These are phyloP conservation scores for Riptortus pedestris DNA, from an alignment of 1,140 invertebrate genomes.

Conservation along the genomic window DNA sequence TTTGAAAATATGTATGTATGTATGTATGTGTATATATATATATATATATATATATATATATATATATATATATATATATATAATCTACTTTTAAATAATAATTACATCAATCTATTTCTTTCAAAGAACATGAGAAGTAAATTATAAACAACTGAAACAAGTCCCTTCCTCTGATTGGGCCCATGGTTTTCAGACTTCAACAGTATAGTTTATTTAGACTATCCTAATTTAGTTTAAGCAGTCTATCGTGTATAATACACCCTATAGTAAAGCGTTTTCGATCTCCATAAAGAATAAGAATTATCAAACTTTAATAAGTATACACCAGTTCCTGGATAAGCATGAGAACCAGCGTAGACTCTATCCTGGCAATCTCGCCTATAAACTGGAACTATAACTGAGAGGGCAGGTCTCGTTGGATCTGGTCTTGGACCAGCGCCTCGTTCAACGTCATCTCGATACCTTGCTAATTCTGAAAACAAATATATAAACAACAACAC, in stretches of 20 bases:
- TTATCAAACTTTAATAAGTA: conserved; percentile 99
- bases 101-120: too few relatives aligned
- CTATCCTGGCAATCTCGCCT: conserved; percentile 92
- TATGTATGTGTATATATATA: too few relatives aligned
- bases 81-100: too few relatives aligned
- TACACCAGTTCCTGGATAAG: conserved; percentile 92
- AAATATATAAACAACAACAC: conserved; percentile 25
- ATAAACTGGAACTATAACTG: conserved; percentile 83
- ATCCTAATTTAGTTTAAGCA: too few relatives aligned
- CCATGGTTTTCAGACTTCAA: too few relatives aligned
- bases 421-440: neutral
- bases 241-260: conserved; percentile 83
- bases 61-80: too few relatives aligned
- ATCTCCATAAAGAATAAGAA: conserved; percentile 96
- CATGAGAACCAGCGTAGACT: conserved; percentile 93
- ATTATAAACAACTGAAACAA: too few relatives aligned
- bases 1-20: too few relatives aligned
- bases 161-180: too few relatives aligned
- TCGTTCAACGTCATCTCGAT: conserved; percentile 25
- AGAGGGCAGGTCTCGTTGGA: conserved; percentile 46
- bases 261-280: conserved; percentile 96
- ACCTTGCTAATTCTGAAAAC: conserved; percentile 25
- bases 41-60: too few relatives aligned
- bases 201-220: too few relatives aligned
- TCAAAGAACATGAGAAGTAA: too few relatives aligned